phyloP scores from a whole-genome alignment of 2,888 invertebrate species.

The Caenorhabditis virilis region DNA sequence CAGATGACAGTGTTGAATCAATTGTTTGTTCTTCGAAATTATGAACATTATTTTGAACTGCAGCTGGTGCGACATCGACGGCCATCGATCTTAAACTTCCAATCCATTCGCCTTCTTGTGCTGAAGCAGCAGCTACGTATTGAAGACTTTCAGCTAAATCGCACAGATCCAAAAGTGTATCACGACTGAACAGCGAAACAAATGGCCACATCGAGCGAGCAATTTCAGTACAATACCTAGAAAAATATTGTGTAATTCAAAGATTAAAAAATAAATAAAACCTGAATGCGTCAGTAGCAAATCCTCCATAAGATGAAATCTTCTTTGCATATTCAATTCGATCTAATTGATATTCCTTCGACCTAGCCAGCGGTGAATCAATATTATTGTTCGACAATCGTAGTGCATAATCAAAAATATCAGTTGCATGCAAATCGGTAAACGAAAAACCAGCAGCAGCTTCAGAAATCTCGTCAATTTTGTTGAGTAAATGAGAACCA shows the following conservation, averaged over 20 bases:
- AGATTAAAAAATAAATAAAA: no score
- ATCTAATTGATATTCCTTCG: conserved; percentile 48
- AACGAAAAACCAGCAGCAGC: conserved; percentile 45
- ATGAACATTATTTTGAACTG: conserved; percentile 2
- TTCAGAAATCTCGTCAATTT: conserved; percentile 22
- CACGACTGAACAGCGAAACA: conserved; percentile 21
- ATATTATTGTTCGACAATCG: conserved; percentile 39
- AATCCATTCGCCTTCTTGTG: conserved; percentile 45
- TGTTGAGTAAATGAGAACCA: conserved; percentile 25
- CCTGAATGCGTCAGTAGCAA: conserved; percentile 51
- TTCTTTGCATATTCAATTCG: conserved; percentile 59
- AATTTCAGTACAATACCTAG: conserved; percentile 48
- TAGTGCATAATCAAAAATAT: conserved; percentile 64
- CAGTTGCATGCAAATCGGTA: conserved; percentile 65
- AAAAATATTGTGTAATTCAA: no score
- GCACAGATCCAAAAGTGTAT: conserved; percentile 39
- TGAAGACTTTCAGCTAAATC: conserved; percentile 54
- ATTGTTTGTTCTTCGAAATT: neutral
- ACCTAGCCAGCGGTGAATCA: conserved; percentile 41
- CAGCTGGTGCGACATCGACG: no score
- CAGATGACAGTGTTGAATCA: conserved; percentile 8
- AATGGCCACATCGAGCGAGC: conserved; percentile 44
- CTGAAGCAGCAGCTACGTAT: conserved; percentile 32
- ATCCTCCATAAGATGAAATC: conserved; percentile 60
- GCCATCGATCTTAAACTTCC: conserved; percentile 33